A percentile compares a stretch with the other conserved stretches of the same genome.
Conservation (phyloP, 2,797 vertebrate genomes). For the Sebastes matsubarae region DNA sequence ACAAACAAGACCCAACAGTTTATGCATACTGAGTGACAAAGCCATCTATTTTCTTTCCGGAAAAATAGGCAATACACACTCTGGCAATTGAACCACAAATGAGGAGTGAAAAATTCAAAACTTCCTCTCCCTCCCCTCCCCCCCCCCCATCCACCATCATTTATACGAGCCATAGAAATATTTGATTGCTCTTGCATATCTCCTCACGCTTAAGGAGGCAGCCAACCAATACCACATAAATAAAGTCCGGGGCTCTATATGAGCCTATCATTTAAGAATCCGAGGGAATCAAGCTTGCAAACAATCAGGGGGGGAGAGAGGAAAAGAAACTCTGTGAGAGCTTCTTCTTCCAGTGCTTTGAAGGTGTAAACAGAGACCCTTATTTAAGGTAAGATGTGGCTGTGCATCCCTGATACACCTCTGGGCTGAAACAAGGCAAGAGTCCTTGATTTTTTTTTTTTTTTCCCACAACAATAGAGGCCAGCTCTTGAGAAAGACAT, state of each 20-base stretch:
- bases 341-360: constrained; percentile 62
- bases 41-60: constrained; percentile 80
- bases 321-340: constrained; percentile 54
- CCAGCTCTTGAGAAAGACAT: constrained; percentile 60
- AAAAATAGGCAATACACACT: constrained; percentile 78
- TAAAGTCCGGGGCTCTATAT: constrained; percentile 68
- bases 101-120: constrained; percentile 78
- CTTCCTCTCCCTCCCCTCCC: constrained; percentile 51
- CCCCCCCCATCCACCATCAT: constrained; percentile 62
- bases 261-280: constrained; percentile 77
- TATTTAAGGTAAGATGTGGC: constrained; percentile 72
- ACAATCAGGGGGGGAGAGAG: constrained; percentile 63
- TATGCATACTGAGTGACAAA: constrained; percentile 83
- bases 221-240: constrained; percentile 66
- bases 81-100: constrained; percentile 82
- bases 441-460: constrained; percentile 65
- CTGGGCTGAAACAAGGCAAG: constrained; percentile 58
- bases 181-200: constrained; percentile 82
- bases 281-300: constrained; percentile 67
- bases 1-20: constrained; percentile 74
- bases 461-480: constrained; percentile 54
- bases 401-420: constrained; percentile 67
- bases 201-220: constrained; percentile 75
- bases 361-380: constrained; percentile 73
- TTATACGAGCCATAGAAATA: constrained; percentile 79